A percentile compares a stretch with the other conserved stretches of the same genome.
phyloP scores from a whole-genome alignment of 2,888 invertebrate genomes.

The Dryocosmus kuriphilus region DNA sequence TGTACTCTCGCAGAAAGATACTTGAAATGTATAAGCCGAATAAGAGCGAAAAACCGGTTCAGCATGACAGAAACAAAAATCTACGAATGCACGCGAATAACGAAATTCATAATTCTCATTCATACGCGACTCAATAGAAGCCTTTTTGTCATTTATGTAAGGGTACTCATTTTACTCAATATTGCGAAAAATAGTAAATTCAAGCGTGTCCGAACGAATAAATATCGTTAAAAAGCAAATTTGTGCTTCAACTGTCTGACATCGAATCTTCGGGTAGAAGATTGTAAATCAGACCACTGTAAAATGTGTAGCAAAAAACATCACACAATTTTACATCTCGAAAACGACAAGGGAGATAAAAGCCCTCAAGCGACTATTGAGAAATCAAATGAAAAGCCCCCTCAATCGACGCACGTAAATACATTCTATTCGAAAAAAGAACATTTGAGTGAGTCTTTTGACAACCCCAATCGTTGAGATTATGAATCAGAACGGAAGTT shows the following conservation, averaged over 20 bases:
- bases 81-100: too few relatives aligned
- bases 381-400: too few relatives aligned
- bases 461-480: neutral
- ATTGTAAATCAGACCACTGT: neutral
- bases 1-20: too few relatives aligned
- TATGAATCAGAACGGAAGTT: neutral
- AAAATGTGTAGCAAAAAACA: neutral
- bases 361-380: too few relatives aligned
- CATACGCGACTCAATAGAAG: too few relatives aligned
- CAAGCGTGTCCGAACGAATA: neutral
- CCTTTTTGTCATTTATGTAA: neutral
- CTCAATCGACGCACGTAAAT: neutral
- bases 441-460: neutral
- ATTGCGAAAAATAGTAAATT: neutral
- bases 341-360: neutral
- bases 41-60: too few relatives aligned
- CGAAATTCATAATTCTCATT: too few relatives aligned
- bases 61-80: too few relatives aligned
- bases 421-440: neutral
- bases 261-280: neutral
- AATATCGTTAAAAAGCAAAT: neutral
- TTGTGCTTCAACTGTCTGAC: neutral
- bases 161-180: neutral
- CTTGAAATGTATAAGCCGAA: too few relatives aligned
- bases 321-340: neutral